A percentile compares a stretch with the other conserved stretches of the same genome.
phyloP scores from a whole-genome alignment of 2,113 vertebrate genomes.

The Apteryx mantelli region DNA sequence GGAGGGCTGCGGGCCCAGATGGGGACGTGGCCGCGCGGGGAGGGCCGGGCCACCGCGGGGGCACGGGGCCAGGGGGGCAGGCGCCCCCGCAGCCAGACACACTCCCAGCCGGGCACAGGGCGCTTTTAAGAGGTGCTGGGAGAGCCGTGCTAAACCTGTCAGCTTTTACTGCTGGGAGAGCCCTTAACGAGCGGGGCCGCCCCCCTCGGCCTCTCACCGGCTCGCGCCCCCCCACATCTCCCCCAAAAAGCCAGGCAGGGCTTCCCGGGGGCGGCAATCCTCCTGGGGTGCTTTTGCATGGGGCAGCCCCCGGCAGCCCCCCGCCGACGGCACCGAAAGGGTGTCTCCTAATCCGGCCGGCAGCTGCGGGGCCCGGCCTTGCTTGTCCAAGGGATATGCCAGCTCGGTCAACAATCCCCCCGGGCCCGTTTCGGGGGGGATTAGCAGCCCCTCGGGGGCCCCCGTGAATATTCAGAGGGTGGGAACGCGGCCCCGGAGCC shows the following conservation, averaged over 20 bases:
- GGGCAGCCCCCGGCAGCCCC: background rate
- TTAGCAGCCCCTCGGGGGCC: constrained; percentile 59
- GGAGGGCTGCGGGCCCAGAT: too few relatives aligned
- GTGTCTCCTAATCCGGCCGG: constrained; percentile 40
- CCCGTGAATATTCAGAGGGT: constrained; percentile 48
- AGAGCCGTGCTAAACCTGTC: background rate
- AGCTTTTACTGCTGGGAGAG: background rate
- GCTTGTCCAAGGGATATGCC: constrained; percentile 73
- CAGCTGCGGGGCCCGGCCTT: constrained; percentile 58
- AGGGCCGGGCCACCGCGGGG: too few relatives aligned
- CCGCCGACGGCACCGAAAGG: background rate
- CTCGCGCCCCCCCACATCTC: background rate
- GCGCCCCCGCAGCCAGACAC: background rate
- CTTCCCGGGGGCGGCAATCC: too few relatives aligned
- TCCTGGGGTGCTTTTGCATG: fast-evolving
- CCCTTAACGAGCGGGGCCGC: background rate
- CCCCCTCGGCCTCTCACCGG: background rate
- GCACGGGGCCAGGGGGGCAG: background rate
- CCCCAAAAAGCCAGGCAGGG: background rate
- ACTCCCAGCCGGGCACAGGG: background rate
- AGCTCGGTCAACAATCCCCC: constrained; percentile 61
- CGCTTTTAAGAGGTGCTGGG: background rate
- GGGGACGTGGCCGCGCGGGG: too few relatives aligned
- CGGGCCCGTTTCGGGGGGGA: constrained; percentile 1
- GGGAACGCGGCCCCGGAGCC: constrained; percentile 12